These are phyloP conservation scores for Urechis unicinctus DNA, from an alignment of 2,888 invertebrate species.

Conservation along the genomic window DNA sequence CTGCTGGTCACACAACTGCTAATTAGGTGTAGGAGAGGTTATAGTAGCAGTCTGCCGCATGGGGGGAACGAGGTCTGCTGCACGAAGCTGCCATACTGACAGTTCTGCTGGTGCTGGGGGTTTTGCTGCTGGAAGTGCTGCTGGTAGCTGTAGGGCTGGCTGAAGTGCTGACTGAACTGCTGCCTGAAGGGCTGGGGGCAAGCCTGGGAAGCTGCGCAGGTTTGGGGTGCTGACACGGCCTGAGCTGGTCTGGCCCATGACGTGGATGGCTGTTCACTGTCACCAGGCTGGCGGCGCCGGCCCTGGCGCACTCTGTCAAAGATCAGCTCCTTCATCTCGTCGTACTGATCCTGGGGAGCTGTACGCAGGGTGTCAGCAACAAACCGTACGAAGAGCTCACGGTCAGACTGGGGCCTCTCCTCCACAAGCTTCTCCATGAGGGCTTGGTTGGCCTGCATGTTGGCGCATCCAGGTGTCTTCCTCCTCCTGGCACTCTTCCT, in stretches of 20 bases:
- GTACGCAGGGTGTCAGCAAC: constrained; percentile 7
- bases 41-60: no score
- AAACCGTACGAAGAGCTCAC: no score
- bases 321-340: constrained; percentile 8
- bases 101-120: not conserved
- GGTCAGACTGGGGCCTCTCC: constrained; percentile 7
- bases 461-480: constrained; percentile 7
- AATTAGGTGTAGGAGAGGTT: no score
- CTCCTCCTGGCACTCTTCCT: not conserved
- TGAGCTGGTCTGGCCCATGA: not conserved
- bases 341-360: constrained; percentile 10
- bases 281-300: constrained; percentile 5
- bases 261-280: not conserved
- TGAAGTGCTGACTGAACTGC: no score
- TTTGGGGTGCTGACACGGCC: no score
- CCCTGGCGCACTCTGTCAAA: constrained; percentile 7
- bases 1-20: no score
- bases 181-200: no score
- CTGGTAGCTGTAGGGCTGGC: not conserved
- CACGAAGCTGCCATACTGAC: no score
- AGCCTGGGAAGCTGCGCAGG: no score
- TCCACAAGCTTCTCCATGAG: constrained; percentile 9
- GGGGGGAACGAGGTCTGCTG: no score
- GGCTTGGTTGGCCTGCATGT: constrained; percentile 8
- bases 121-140: no score